Conservation (phyloP, 1,140 invertebrate species). For the Neodiprion pinetum region DNA sequence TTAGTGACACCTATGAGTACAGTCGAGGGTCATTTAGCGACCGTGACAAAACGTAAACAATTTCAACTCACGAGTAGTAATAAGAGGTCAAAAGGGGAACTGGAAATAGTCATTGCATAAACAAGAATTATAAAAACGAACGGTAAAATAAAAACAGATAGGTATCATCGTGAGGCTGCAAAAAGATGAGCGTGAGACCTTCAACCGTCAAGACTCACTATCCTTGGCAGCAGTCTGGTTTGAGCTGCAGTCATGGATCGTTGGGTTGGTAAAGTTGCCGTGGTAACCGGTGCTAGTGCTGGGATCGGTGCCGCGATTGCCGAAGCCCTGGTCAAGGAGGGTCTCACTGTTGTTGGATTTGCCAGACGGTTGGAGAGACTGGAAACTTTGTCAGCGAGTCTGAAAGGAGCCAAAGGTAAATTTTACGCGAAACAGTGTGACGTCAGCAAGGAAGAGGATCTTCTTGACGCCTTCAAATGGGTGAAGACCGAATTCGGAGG, state of each 20-base stretch:
- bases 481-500: conserved; percentile 63
- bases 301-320: conserved; percentile 68
- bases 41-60: too few relatives aligned
- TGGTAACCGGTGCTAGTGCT: conserved; percentile 70
- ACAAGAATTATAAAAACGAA: too few relatives aligned
- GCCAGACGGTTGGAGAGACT: conserved; percentile 58
- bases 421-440: conserved; percentile 61
- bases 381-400: conserved; percentile 23
- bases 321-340: conserved; percentile 59
- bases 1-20: too few relatives aligned
- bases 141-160: too few relatives aligned
- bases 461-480: conserved; percentile 65
- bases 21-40: too few relatives aligned
- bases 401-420: conserved; percentile 30
- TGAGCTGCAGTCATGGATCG: conserved; percentile 43
- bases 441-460: conserved; percentile 65
- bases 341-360: conserved; percentile 66
- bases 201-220: too few relatives aligned
- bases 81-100: too few relatives aligned
- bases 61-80: too few relatives aligned
- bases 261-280: conserved; percentile 67
- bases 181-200: too few relatives aligned
- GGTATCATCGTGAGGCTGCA: too few relatives aligned
- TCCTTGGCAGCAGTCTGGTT: too few relatives aligned
- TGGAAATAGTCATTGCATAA: too few relatives aligned